A percentile compares a stretch with the other conserved stretches of the same genome.
Evolutionary conservation across 2,888 invertebrate genomes (phyloP).

Genomic region (Rotaria socialis): DNA sequence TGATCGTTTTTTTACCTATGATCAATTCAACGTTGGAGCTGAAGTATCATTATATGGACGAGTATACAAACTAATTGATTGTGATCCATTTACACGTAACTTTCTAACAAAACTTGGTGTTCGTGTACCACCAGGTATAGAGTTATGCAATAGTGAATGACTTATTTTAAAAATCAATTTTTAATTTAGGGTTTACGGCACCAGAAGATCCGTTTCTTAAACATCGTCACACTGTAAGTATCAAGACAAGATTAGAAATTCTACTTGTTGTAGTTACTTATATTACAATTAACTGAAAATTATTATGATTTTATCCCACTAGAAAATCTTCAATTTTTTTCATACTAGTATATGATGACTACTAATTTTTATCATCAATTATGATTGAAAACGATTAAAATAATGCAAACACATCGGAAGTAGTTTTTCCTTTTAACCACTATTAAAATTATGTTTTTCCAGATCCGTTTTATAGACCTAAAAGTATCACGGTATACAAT

Average conservation of each 20-base stretch:
- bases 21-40: conserved; percentile 79
- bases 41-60: conserved; percentile 77
- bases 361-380: no score
- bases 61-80: conserved; percentile 74
- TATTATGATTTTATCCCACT: no score
- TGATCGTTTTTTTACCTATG: conserved; percentile 73
- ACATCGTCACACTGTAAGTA: conserved; percentile 55
- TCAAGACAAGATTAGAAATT: conserved; percentile 49
- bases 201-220: conserved; percentile 46
- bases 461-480: no score
- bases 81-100: conserved; percentile 78
- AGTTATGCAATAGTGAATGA: conserved; percentile 16
- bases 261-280: no score
- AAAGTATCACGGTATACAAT: no score
- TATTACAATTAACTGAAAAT: no score
- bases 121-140: conserved; percentile 62
- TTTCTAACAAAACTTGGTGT: conserved; percentile 80
- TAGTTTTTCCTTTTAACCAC: no score
- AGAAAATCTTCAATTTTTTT: no score
- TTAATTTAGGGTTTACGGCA: conserved; percentile 40
- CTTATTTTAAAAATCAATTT: neutral
- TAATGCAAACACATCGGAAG: no score
- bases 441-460: no score
- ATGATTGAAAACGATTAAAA: no score
- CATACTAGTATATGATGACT: no score